Base-by-base conservation (phyloP, 2,888 invertebrate genomes). In the Tetheella fluctuosa region DNA sequence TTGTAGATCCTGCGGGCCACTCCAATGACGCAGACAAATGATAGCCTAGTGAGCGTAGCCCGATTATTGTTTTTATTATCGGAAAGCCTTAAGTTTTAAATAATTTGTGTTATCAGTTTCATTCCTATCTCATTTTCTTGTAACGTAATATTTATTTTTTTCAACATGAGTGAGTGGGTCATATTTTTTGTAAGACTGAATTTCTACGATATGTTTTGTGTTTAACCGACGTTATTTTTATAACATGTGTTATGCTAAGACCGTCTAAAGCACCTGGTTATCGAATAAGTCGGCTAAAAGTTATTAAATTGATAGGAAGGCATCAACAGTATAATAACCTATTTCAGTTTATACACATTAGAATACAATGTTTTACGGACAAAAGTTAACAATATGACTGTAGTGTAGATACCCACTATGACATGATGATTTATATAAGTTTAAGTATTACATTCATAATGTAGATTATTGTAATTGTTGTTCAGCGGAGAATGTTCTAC, bases 391-490 rank as follows among this genome's bases (percentile, higher is more conserved):
- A 65, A 67, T 72, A 69, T 74, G 76, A 68, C 64, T 69, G 54
- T 64, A 65, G 52, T 57, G 52, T 62, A 63, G 48, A 64, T 64
- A 57, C 59, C 48, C 20, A 48, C 48, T 48, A 20, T 48, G 48
- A 20, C 52, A 56, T 23, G 42, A 67, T 68, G 65, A 65, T 76
- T 57, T 57, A 66, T 70, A 48, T 66, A 67, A 64, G 64, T 68
- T 73, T 69, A 74, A 75, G 72, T 76, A 75, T 70, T 73, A 73
- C 64, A 63, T 69, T 68, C 65, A 65, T 62, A 68, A 67, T 53
- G 56, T 39, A 39, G n/a, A 39, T n/a, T 39, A 39, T n/a, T 39
- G 39, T 48, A 48, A 48, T 72, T 70, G 67, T 68, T 70, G 70
- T 73, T 69, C 59, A 62, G 59, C 34, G 52, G 54, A 62, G 67